phyloP scores from a whole-genome alignment of 2,797 vertebrate genomes.

The Jordanella pulchra region DNA sequence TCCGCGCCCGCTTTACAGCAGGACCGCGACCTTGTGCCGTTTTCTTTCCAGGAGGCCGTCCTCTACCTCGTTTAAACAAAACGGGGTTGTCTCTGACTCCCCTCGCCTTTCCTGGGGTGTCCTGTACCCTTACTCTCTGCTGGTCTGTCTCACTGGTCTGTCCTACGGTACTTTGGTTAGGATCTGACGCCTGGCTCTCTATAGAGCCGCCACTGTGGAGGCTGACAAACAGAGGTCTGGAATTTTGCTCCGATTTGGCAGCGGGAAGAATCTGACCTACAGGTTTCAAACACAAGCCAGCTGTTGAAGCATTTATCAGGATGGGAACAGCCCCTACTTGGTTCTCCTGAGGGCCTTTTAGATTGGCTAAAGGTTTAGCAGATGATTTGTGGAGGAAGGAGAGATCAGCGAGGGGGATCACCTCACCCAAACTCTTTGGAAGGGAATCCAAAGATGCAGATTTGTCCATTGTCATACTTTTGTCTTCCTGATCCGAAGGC shows the following conservation, averaged over 20 bases:
- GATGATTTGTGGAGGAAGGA: slow-evolving; percentile 30
- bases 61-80: slow-evolving; percentile 39
- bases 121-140: background rate
- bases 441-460: slow-evolving; percentile 9
- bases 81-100: background rate
- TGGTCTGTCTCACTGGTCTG: too few species aligned
- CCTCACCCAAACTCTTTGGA: background rate
- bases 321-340: background rate
- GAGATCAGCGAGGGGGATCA: background rate
- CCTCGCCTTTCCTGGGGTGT: rapidly evolving
- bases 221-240: rapidly evolving
- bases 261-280: background rate
- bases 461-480: slow-evolving; percentile 54
- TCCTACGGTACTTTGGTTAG: background rate
- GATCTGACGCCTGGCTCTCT: background rate
- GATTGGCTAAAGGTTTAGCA: background rate
- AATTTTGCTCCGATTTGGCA: background rate
- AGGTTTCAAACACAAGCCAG: slow-evolving; percentile 17
- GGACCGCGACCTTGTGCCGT: background rate
- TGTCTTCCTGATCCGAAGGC: background rate
- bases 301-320: background rate
- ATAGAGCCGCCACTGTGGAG: slow-evolving; percentile 39
- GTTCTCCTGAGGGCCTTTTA: background rate
- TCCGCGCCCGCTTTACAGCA: background rate
- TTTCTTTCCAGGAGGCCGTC: slow-evolving; percentile 53